These are phyloP conservation scores for Stichopus chloronotus DNA, from an alignment of 35 echinoderm and acorn worm species.

Conservation along the genomic window DNA sequence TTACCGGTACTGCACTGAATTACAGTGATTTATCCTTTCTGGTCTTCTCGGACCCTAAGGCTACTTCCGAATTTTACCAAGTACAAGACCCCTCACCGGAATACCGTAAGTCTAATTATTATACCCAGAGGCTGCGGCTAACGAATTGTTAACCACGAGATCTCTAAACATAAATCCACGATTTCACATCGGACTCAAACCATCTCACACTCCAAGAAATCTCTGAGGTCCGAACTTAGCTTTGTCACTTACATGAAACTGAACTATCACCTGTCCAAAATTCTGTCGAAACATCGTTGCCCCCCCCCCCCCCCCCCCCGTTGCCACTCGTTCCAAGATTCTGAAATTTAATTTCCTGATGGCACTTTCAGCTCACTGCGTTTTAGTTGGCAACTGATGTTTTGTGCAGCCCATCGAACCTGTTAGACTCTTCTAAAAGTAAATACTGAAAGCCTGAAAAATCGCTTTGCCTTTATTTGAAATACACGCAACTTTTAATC, in stretches of 20 bases:
- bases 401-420: too few relatives aligned
- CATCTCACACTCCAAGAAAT: background rate
- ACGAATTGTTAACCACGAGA: background rate
- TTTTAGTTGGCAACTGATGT: too few relatives aligned
- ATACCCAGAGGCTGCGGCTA: background rate
- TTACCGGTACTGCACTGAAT: too few relatives aligned
- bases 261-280: background rate
- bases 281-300: background rate
- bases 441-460: too few relatives aligned
- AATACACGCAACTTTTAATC: too few relatives aligned
- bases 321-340: too few relatives aligned
- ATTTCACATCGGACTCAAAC: background rate
- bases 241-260: conserved; percentile 11
- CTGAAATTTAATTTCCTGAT: too few relatives aligned
- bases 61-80: background rate
- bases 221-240: background rate
- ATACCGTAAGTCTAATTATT: background rate
- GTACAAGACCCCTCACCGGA: background rate
- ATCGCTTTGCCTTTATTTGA: too few relatives aligned
- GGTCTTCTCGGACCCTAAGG: background rate
- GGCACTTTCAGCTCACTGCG: too few relatives aligned
- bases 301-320: too few relatives aligned
- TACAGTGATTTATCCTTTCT: background rate
- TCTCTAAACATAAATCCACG: background rate
- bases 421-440: too few relatives aligned